phyloP scores from a whole-genome alignment of 1,140 invertebrate genomes.

The Teleopsis dalmanni region DNA sequence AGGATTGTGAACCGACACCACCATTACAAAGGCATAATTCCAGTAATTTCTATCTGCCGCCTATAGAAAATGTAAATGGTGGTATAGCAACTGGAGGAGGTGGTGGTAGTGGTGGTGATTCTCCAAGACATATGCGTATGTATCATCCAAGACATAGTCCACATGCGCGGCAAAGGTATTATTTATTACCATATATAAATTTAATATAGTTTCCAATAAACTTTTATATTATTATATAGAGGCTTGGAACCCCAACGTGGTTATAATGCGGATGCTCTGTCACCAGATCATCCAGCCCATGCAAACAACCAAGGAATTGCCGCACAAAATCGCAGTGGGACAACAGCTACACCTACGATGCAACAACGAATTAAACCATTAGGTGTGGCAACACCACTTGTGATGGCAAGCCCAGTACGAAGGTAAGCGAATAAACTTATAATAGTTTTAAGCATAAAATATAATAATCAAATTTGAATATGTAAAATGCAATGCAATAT shows the following conservation, averaged over 20 bases:
- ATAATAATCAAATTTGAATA: no score
- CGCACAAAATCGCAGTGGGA: constrained; percentile 34
- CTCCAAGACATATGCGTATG: constrained; percentile 52
- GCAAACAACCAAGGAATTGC: constrained; percentile 22
- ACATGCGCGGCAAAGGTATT: constrained; percentile 60
- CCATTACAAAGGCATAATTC: constrained; percentile 83
- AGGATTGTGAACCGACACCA: constrained; percentile 89
- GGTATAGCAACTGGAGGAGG: constrained; percentile 13
- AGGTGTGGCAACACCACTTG: constrained; percentile 78
- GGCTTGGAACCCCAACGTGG: constrained; percentile 58
- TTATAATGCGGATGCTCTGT: constrained; percentile 61
- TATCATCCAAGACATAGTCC: constrained; percentile 68
- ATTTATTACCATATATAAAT: not conserved
- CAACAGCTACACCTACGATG: constrained; percentile 61
- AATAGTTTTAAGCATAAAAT: no score
- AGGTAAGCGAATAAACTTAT: no score
- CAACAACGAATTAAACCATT: constrained; percentile 82
- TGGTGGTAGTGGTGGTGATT: constrained; percentile 49
- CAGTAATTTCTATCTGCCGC: constrained; percentile 82
- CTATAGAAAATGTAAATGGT: constrained; percentile 39
- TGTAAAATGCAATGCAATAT: no score
- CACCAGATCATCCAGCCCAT: constrained; percentile 47
- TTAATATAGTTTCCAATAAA: not conserved
- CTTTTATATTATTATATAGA: constrained; percentile 26
- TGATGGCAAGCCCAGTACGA: constrained; percentile 74